A percentile compares a stretch with the other conserved stretches of the same genome.
These are phyloP conservation scores for Heteromurus nitidus DNA, from an alignment of 2,888 invertebrate genomes.

Conservation along the genomic window DNA sequence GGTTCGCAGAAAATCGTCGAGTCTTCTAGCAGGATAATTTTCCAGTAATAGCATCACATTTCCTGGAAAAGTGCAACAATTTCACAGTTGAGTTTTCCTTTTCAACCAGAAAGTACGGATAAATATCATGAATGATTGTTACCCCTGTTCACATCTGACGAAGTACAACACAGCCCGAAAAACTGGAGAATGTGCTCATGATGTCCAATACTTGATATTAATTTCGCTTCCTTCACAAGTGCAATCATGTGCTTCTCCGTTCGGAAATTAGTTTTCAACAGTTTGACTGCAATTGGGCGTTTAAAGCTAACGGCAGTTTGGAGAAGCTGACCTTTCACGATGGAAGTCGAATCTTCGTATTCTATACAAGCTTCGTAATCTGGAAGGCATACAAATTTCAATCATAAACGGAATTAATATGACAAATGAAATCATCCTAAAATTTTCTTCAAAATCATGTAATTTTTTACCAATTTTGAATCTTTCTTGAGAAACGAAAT, in stretches of 20 bases:
- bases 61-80: too few relatives aligned
- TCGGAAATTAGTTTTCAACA: slow-evolving; percentile 28
- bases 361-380: slow-evolving; percentile 45
- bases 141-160: too few relatives aligned
- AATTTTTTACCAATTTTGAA: slow-evolving; percentile 32
- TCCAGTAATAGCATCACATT: slow-evolving; percentile 40
- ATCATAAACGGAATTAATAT: background rate
- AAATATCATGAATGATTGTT: too few relatives aligned
- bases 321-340: slow-evolving; percentile 14
- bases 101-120: too few relatives aligned
- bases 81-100: background rate
- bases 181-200: slow-evolving; percentile 42
- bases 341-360: slow-evolving; percentile 37
- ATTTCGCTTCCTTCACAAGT: slow-evolving; percentile 35
- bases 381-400: background rate
- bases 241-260: slow-evolving; percentile 33
- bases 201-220: slow-evolving; percentile 23
- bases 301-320: background rate
- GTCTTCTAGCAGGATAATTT: slow-evolving; percentile 8
- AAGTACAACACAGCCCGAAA: slow-evolving; percentile 24
- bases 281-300: slow-evolving; percentile 22
- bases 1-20: slow-evolving; percentile 34
- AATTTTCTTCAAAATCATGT: too few relatives aligned
- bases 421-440: background rate
- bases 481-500: slow-evolving; percentile 2